Percentiles rank a stretch among this genome's conserved stretches.
phyloP scores from a whole-genome alignment of 2,888 invertebrate species.

The Lasioglossum marginatum region DNA sequence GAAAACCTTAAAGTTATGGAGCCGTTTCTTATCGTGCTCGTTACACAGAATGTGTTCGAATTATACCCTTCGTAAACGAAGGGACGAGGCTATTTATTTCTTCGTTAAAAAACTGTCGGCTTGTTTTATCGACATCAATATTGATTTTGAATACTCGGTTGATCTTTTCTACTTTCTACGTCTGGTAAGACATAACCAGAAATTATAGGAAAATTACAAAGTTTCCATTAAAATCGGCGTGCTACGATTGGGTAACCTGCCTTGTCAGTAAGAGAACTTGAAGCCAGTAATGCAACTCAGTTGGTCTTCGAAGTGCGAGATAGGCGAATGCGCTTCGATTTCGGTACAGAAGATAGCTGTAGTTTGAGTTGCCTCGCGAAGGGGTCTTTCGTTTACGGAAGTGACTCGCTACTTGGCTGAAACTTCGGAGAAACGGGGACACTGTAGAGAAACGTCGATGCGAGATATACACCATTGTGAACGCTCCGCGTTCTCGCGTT shows the following conservation, averaged over 20 bases:
- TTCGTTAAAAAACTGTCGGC: neutral
- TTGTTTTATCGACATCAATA: neutral
- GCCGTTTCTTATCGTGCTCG: neutral
- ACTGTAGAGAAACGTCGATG: neutral
- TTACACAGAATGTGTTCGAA: neutral
- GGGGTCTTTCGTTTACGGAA: conserved; percentile 9
- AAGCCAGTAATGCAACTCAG: neutral
- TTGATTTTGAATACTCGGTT: neutral
- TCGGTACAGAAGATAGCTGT: neutral
- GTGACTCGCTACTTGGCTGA: conserved; percentile 7
- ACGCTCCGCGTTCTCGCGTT: neutral
- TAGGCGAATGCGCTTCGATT: neutral
- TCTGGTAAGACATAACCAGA: too few species aligned
- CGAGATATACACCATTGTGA: neutral
- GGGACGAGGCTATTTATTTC: neutral
- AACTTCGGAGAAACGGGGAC: neutral
- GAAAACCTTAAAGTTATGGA: neutral
- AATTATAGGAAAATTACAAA: too few species aligned
- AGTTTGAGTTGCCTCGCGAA: neutral
- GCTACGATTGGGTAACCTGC: too few species aligned
- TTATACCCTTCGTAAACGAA: neutral
- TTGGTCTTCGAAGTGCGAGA: neutral
- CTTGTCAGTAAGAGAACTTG: neutral
- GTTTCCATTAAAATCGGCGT: too few species aligned
- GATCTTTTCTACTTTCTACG: neutral